Evolutionary conservation across 2,797 vertebrate genomes (phyloP).

Genomic region (Acrocephalus scirpaceus): DNA sequence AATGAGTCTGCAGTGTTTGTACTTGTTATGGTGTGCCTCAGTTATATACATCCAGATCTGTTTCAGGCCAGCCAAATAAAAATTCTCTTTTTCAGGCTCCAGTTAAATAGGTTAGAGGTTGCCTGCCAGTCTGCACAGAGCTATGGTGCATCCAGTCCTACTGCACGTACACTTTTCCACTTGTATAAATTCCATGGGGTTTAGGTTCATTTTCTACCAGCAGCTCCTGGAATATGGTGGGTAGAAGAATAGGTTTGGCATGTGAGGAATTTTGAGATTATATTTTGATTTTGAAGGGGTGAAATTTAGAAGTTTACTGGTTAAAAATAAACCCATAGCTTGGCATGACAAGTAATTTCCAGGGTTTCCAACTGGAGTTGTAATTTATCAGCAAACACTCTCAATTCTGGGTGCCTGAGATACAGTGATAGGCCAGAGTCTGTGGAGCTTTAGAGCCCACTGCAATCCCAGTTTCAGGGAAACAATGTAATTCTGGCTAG

Average conservation of each 20-base stretch:
- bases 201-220: not conserved
- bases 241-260: not conserved
- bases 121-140: not conserved
- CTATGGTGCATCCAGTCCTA: not conserved
- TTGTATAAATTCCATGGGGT: not conserved
- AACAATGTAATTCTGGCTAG: not conserved
- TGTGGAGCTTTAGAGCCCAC: not conserved
- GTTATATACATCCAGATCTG: not conserved
- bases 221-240: not conserved
- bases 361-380: not conserved
- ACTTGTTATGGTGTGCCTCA: not conserved
- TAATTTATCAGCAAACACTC: not conserved
- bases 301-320: not conserved
- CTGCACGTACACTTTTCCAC: not conserved
- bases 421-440: not conserved
- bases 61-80: constrained; percentile 1
- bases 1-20: constrained; percentile 24
- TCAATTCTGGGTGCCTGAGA: not conserved
- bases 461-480: not conserved
- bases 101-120: constrained; percentile 17
- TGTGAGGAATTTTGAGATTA: not conserved
- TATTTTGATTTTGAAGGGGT: not conserved
- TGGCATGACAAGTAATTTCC: not conserved
- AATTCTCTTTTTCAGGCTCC: not conserved
- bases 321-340: not conserved